Percentiles rank a stretch among this genome's conserved stretches.
These are phyloP conservation scores for Apeira syringaria DNA, from an alignment of 2,888 invertebrate species.

Conservation along the genomic window DNA sequence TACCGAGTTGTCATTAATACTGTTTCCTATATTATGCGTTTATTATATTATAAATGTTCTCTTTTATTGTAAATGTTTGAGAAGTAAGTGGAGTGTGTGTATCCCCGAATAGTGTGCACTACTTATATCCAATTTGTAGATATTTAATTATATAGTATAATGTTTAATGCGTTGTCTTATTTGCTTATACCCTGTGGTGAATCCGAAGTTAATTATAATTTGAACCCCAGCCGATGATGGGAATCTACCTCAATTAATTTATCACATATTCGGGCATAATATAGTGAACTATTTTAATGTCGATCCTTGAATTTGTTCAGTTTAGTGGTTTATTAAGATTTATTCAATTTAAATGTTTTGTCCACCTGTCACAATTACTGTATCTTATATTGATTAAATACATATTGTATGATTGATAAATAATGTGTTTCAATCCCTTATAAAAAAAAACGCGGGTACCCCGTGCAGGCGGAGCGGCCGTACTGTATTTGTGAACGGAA, in stretches of 20 bases:
- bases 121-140: constrained; percentile 81
- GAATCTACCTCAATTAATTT: constrained; percentile 84
- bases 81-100: constrained; percentile 58
- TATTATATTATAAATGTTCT: constrained; percentile 81
- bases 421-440: constrained; percentile 70
- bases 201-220: constrained; percentile 75
- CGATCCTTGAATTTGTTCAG: constrained; percentile 69
- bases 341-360: constrained; percentile 71
- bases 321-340: constrained; percentile 68
- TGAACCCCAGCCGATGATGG: constrained; percentile 65
- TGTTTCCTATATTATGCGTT: constrained; percentile 82
- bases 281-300: constrained; percentile 72
- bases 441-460: too few species aligned
- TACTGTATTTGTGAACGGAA: too few species aligned
- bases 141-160: constrained; percentile 84
- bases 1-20: constrained; percentile 66
- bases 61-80: constrained; percentile 80
- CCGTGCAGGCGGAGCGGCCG: too few species aligned
- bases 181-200: constrained; percentile 71
- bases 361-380: constrained; percentile 82
- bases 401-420: constrained; percentile 82
- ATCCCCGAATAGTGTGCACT: constrained; percentile 74
- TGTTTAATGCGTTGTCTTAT: constrained; percentile 79
- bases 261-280: constrained; percentile 82
- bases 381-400: constrained; percentile 80